phyloP scores from a whole-genome alignment of 2,113 vertebrate species.

The Dissostichus mawsoni region DNA sequence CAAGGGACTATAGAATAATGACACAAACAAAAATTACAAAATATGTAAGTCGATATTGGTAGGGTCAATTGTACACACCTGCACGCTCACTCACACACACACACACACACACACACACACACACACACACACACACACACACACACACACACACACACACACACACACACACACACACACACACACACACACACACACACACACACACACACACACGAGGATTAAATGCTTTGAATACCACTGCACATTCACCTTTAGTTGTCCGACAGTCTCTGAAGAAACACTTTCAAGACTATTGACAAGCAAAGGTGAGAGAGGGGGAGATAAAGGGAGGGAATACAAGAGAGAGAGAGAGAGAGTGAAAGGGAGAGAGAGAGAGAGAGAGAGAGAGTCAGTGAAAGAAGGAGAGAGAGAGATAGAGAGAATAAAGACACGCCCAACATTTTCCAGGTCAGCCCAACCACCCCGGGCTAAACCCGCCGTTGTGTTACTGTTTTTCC shows the following conservation, averaged over 20 bases:
- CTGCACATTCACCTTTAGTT: constrained; percentile 30
- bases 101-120: no score
- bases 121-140: no score
- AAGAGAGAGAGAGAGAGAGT: neutral
- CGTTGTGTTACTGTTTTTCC: constrained; percentile 74
- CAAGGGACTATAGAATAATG: no score
- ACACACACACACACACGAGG: neutral
- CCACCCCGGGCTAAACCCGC: constrained; percentile 69
- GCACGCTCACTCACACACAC: no score
- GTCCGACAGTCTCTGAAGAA: constrained; percentile 1
- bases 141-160: neutral
- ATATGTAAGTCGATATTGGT: no score
- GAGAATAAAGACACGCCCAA: constrained; percentile 66
- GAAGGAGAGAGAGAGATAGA: constrained; percentile 25
- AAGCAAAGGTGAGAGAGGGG: constrained; percentile 10
- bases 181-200: neutral
- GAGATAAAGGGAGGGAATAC: constrained; percentile 10
- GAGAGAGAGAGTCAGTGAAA: constrained; percentile 8
- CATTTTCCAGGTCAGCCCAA: constrained; percentile 81
- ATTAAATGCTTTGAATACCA: constrained; percentile 12
- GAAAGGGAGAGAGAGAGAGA: constrained; percentile 9
- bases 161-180: neutral
- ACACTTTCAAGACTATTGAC: constrained; percentile 31
- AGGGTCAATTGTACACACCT: no score
- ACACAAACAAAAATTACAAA: no score